Conservation (phyloP, 2,113 vertebrate species). For the Hydropotes inermis region DNA sequence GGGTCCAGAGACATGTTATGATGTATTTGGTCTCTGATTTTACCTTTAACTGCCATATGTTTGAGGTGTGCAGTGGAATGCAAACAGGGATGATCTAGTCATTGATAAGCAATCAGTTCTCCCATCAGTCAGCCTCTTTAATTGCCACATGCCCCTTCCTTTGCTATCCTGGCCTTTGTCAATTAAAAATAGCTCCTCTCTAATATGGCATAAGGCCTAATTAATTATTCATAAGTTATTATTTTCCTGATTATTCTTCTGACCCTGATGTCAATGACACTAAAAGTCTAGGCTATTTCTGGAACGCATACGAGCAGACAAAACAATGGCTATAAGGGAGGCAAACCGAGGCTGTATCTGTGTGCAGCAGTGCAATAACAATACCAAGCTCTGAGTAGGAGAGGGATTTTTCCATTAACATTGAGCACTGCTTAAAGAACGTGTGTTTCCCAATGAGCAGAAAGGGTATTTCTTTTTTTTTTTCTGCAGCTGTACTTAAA, state of each 20-base stretch:
- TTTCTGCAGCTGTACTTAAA: background rate
- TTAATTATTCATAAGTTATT: conserved; percentile 83
- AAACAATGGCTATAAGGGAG: conserved; percentile 44
- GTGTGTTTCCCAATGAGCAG: background rate
- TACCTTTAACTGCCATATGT: background rate
- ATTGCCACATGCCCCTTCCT: conserved; percentile 46
- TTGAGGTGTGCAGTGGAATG: background rate
- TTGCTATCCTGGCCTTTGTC: conserved; percentile 40
- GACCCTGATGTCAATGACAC: conserved; percentile 72
- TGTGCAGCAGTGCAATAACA: background rate
- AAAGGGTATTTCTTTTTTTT: background rate
- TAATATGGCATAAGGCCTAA: conserved; percentile 63
- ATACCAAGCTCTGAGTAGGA: background rate
- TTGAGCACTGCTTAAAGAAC: background rate
- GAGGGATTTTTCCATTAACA: background rate
- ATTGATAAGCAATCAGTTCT: conserved; percentile 34
- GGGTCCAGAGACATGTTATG: background rate
- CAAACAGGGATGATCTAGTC: background rate
- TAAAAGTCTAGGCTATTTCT: conserved; percentile 71
- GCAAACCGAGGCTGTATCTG: conserved; percentile 13
- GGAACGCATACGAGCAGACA: conserved; percentile 48
- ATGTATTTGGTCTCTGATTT: background rate
- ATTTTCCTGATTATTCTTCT: conserved; percentile 80
- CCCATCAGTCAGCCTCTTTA: conserved; percentile 55
- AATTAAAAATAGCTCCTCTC: conserved; percentile 74